These are phyloP conservation scores for Sminthurides aquaticus DNA, from an alignment of 2,888 invertebrate species.

Conservation along the genomic window DNA sequence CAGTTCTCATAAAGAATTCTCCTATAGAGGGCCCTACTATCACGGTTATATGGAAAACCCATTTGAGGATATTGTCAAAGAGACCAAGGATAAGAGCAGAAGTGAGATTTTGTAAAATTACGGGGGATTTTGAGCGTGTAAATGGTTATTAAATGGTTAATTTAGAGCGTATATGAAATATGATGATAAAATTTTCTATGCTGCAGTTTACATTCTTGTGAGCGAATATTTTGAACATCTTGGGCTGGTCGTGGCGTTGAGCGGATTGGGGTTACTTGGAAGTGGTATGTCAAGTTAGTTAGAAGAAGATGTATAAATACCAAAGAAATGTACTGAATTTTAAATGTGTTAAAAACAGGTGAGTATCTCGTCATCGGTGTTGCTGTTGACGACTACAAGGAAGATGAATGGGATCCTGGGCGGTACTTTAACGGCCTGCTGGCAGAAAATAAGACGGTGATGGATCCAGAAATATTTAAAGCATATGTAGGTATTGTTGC, in stretches of 20 bases:
- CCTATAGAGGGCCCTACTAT: slow-evolving; percentile 67
- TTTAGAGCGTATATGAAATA: too few species aligned
- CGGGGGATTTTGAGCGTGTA: not conserved
- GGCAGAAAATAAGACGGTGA: slow-evolving; percentile 48
- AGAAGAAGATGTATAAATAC: too few species aligned
- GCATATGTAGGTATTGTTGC: slow-evolving; percentile 78
- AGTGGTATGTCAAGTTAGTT: too few species aligned
- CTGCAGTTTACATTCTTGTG: slow-evolving; percentile 82
- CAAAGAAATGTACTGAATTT: too few species aligned
- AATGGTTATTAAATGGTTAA: too few species aligned
- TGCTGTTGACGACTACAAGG: slow-evolving; percentile 79
- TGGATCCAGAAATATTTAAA: slow-evolving; percentile 63
- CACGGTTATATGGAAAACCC: slow-evolving; percentile 78
- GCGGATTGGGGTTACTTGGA: slow-evolving; percentile 53
- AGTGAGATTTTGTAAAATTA: slow-evolving; percentile 57
- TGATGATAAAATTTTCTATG: too few species aligned
- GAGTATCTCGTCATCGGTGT: slow-evolving; percentile 91
- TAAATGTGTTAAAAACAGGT: too few species aligned
- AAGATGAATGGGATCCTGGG: slow-evolving; percentile 64
- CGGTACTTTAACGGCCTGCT: slow-evolving; percentile 71
- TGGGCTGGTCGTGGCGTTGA: slow-evolving; percentile 79
- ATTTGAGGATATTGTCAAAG: slow-evolving; percentile 70
- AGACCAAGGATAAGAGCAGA: slow-evolving; percentile 76
- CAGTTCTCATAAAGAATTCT: slow-evolving; percentile 31
- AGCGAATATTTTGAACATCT: slow-evolving; percentile 86